phyloP scores from a whole-genome alignment of 2,797 vertebrate species.

The Trematocara caparti region DNA sequence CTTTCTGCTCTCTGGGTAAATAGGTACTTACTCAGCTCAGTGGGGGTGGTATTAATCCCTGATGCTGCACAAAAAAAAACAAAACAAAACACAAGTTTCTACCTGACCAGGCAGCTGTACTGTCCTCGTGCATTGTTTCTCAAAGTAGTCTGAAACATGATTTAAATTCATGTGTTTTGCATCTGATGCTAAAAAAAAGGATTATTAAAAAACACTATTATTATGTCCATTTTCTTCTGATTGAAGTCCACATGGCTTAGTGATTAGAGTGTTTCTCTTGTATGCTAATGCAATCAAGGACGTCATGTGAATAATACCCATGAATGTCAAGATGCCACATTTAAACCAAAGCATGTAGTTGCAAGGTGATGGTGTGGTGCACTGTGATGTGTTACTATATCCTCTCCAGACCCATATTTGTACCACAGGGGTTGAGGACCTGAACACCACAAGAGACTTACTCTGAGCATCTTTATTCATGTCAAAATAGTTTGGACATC shows the following conservation, averaged over 20 bases:
- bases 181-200: not conserved
- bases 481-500: not conserved
- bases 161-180: not conserved
- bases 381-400: not conserved
- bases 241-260: not conserved
- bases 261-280: not conserved
- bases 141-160: not conserved
- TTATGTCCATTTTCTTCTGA: not conserved
- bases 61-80: constrained; percentile 32
- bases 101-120: constrained; percentile 2
- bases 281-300: constrained; percentile 31
- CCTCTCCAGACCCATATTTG: not conserved
- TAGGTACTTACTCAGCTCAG: constrained; percentile 28
- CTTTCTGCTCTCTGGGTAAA: constrained; percentile 21
- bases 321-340: not conserved
- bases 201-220: not conserved
- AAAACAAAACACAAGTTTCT: constrained; percentile 18
- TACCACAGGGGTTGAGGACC: not conserved
- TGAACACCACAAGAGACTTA: not conserved
- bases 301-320: not conserved
- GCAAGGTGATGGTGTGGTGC: not conserved
- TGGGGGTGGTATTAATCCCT: constrained; percentile 30
- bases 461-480: not conserved
- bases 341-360: not conserved
- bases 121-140: not conserved